These are phyloP conservation scores for Xenotilapia longispinis DNA, from an alignment of 2,113 vertebrate genomes.

Conservation along the genomic window DNA sequence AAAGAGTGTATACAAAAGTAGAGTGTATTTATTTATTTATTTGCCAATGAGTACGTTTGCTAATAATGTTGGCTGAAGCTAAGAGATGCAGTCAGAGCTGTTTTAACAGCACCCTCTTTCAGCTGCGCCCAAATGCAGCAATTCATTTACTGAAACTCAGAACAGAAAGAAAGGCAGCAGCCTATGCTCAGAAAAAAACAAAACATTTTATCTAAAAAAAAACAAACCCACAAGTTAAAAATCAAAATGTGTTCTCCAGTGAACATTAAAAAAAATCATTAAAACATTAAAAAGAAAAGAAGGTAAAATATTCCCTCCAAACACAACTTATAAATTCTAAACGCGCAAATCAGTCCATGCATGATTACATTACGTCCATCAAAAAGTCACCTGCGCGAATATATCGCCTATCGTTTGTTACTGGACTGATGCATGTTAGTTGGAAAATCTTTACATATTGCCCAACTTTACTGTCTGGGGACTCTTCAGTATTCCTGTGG, in stretches of 20 bases:
- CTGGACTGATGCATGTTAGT: neutral
- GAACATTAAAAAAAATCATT: neutral
- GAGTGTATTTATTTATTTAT: neutral
- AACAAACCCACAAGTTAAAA: rapidly evolving
- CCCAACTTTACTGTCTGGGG: neutral
- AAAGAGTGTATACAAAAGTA: neutral
- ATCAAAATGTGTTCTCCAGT: neutral
- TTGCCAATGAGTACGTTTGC: neutral
- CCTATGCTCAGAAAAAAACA: neutral
- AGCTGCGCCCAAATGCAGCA: neutral
- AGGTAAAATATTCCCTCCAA: neutral
- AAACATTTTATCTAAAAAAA: neutral
- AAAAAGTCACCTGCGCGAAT: neutral
- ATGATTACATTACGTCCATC: neutral
- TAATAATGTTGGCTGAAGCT: neutral
- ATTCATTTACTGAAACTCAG: neutral
- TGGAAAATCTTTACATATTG: neutral
- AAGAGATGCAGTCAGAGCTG: neutral
- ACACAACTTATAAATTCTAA: neutral
- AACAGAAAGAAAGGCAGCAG: neutral
- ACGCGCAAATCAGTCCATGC: neutral
- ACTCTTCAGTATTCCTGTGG: neutral
- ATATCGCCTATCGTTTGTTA: neutral
- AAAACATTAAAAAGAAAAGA: neutral
- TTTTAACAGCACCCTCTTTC: neutral